phyloP scores from a whole-genome alignment of 2,797 vertebrate species.

The Oreortyx pictus region DNA sequence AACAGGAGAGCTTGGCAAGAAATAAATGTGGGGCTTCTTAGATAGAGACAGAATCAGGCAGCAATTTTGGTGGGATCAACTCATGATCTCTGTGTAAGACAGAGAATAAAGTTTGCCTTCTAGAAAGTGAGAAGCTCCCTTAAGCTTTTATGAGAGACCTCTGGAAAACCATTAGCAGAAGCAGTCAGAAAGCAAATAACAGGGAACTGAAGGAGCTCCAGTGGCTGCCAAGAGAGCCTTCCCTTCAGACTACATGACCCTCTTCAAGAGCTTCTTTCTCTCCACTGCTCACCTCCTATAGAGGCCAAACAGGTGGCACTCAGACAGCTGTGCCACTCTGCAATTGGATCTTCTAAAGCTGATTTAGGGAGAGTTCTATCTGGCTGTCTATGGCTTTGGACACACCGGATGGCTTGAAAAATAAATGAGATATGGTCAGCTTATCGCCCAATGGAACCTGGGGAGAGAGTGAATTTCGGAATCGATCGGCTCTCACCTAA shows the following conservation, averaged over 20 bases:
- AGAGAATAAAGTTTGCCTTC: background rate
- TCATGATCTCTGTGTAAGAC: background rate
- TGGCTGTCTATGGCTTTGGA: background rate
- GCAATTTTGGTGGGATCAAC: background rate
- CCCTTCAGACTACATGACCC: background rate
- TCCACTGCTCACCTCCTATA: background rate
- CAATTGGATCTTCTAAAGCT: background rate
- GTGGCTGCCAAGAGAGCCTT: background rate
- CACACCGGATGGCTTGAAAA: background rate
- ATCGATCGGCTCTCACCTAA: background rate
- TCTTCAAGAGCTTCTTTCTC: constrained; percentile 8
- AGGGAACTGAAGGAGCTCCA: background rate
- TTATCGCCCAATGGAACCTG: background rate
- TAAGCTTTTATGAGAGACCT: constrained; percentile 21
- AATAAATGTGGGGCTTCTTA: background rate
- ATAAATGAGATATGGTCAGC: background rate
- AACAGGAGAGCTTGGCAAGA: background rate
- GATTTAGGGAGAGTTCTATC: background rate
- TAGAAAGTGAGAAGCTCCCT: background rate
- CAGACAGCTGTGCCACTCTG: background rate
- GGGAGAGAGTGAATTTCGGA: background rate
- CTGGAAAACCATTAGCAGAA: background rate
- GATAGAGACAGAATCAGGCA: background rate
- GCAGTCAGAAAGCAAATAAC: constrained; percentile 31
- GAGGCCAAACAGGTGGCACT: background rate